Percentiles rank a stretch among this genome's conserved stretches.
These are phyloP conservation scores for Hesperophylax magnus DNA, from an alignment of 1,140 invertebrate genomes.

Conservation along the genomic window DNA sequence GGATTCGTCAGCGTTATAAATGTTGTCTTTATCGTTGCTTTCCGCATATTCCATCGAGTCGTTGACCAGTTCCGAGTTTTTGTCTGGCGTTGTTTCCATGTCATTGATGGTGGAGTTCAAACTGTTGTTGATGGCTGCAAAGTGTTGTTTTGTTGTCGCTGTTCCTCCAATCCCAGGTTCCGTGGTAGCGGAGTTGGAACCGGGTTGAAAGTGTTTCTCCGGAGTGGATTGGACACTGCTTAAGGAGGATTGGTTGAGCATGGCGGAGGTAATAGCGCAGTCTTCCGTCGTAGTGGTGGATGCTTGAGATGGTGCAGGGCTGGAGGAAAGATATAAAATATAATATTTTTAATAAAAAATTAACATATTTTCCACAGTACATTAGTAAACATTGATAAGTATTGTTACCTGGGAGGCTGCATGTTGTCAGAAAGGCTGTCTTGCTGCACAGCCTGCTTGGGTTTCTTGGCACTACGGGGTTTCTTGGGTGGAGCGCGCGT, in stretches of 20 bases:
- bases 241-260: constrained; percentile 55
- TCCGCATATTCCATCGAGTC: background rate
- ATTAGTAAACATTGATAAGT: too few species aligned
- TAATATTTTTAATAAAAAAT: too few species aligned
- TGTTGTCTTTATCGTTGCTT: constrained; percentile 18
- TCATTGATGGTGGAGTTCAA: background rate
- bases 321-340: constrained; percentile 45
- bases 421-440: constrained; percentile 41
- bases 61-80: background rate
- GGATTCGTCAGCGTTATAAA: background rate
- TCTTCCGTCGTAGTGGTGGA: constrained; percentile 67
- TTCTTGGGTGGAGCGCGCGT: constrained; percentile 76
- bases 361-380: too few species aligned
- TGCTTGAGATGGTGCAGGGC: constrained; percentile 65
- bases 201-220: constrained; percentile 59
- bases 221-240: constrained; percentile 60
- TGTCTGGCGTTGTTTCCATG: background rate
- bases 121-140: constrained; percentile 21
- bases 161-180: background rate
- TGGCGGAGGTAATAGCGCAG: constrained; percentile 57
- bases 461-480: constrained; percentile 74
- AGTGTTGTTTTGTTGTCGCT: constrained; percentile 4
- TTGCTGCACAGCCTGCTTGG: constrained; percentile 62
- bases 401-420: constrained; percentile 53
- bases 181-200: too few species aligned